Conservation (phyloP, 2,797 vertebrate species). For the Cynopterus sphinx region DNA sequence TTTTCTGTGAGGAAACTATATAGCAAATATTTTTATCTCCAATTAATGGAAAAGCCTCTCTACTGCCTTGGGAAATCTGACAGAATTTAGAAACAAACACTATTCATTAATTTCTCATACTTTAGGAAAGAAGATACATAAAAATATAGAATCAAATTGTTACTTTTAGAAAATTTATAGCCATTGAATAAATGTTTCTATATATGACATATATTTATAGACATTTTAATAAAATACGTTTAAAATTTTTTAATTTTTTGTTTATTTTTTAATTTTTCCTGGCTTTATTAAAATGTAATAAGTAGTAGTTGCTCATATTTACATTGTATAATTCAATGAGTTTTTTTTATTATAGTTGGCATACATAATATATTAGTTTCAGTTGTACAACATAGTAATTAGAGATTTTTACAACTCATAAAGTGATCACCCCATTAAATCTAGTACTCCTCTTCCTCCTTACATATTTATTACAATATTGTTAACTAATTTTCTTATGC, state of each 20-base stretch:
- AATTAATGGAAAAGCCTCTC: background rate
- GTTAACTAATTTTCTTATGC: too few relatives aligned
- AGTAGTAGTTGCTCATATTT: too few relatives aligned
- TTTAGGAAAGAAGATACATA: background rate
- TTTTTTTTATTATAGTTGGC: too few relatives aligned
- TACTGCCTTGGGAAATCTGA: background rate
- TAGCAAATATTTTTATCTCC: background rate
- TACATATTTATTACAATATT: too few relatives aligned
- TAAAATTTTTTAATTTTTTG: background rate
- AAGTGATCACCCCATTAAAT: too few relatives aligned
- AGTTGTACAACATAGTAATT: too few relatives aligned
- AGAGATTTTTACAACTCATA: too few relatives aligned
- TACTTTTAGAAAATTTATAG: background rate
- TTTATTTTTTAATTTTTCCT: too few relatives aligned
- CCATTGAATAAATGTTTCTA: background rate
- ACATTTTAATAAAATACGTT: background rate
- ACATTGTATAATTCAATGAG: too few relatives aligned
- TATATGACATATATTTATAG: background rate
- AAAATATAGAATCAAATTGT: background rate
- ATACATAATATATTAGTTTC: too few relatives aligned
- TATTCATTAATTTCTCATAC: background rate
- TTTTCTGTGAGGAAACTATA: constrained; percentile 41
- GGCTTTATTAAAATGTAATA: too few relatives aligned
- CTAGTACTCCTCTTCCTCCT: too few relatives aligned
- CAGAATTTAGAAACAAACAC: constrained; percentile 10